Conservation (phyloP, 2,888 invertebrate species). For the Drepana falcataria region DNA sequence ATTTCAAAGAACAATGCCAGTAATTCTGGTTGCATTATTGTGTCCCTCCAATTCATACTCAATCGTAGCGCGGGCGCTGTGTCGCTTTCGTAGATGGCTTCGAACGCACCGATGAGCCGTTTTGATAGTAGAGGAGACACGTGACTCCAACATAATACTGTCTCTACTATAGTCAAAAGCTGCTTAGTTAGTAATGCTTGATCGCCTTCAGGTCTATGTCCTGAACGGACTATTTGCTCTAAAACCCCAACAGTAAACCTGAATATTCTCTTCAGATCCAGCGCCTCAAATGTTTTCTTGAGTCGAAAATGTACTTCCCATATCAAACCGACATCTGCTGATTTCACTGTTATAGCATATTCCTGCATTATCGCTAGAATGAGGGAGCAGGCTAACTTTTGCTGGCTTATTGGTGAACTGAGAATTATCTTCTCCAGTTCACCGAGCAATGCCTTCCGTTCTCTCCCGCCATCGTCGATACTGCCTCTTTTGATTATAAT, state of each 20-base stretch:
- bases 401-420: conserved; percentile 87
- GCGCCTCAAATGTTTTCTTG: conserved; percentile 90
- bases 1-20: conserved; percentile 89
- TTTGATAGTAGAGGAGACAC: conserved; percentile 83
- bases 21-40: conserved; percentile 85
- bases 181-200: conserved; percentile 81
- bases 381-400: conserved; percentile 90
- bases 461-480: conserved; percentile 84
- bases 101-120: conserved; percentile 84
- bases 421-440: conserved; percentile 88
- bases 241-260: conserved; percentile 66
- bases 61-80: conserved; percentile 81
- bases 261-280: conserved; percentile 89
- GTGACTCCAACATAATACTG: conserved; percentile 90
- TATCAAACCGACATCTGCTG: conserved; percentile 91
- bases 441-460: conserved; percentile 82
- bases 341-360: conserved; percentile 90
- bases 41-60: conserved; percentile 85
- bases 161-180: conserved; percentile 87
- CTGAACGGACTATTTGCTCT: conserved; percentile 63
- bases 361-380: conserved; percentile 92
- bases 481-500: conserved; percentile 92
- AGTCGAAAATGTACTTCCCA: conserved; percentile 93
- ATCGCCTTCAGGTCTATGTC: conserved; percentile 71
- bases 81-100: conserved; percentile 83